phyloP scores from a whole-genome alignment of 1,140 invertebrate species.

The Cotesia vestalis region DNA sequence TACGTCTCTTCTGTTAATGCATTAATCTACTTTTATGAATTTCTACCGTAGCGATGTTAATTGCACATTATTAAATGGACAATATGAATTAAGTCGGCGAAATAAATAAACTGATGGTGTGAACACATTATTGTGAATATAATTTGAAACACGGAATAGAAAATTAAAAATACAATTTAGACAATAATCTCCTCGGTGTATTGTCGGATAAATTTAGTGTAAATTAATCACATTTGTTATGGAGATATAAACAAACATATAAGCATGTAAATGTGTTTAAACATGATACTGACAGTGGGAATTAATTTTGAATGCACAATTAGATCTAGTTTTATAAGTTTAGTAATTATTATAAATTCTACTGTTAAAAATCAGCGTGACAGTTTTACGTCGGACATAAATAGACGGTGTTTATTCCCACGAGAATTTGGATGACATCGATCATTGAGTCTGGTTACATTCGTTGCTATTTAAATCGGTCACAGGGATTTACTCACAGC shows the following conservation, averaged over 20 bases:
- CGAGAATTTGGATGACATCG: slow-evolving; percentile 16
- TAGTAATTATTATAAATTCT: slow-evolving; percentile 18
- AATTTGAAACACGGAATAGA: background rate
- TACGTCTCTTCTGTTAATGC: background rate
- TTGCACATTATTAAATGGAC: slow-evolving; percentile 7
- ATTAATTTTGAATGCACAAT: background rate
- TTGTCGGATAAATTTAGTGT: background rate
- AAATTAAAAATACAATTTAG: background rate
- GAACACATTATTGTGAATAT: background rate
- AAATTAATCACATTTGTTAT: background rate
- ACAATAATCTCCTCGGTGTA: background rate
- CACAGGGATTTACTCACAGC: background rate
- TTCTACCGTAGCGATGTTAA: background rate
- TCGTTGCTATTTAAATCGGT: slow-evolving; percentile 28
- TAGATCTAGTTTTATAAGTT: background rate
- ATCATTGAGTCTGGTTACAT: slow-evolving; percentile 35
- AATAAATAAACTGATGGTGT: background rate
- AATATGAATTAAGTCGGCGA: slow-evolving; percentile 14
- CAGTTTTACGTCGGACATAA: background rate
- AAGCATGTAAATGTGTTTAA: background rate
- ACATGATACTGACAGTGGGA: too few species aligned
- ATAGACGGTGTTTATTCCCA: slow-evolving; percentile 19
- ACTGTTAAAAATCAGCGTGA: slow-evolving; percentile 2
- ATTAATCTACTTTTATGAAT: background rate
- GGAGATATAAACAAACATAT: background rate